Base-by-base conservation (phyloP, 2,888 invertebrate genomes). In the Bugula neritina region DNA sequence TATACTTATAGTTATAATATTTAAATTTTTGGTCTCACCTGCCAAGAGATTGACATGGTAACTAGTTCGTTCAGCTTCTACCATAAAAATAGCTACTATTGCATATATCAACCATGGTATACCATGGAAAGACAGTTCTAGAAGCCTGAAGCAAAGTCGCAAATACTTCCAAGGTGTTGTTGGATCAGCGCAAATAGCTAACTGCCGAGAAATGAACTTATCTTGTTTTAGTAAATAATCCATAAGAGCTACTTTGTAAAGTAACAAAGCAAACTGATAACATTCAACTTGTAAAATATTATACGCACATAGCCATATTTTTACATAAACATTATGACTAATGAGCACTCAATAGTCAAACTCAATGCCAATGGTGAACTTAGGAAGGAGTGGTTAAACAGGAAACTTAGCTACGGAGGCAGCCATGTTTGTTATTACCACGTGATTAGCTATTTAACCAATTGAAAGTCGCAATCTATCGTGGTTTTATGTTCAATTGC, bases 41-140 rank as follows among this genome's bases (percentile, higher is more conserved):
- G n/a, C 2, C 3, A 63, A 63, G 3, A 63, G 34, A 34, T 63
- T 63, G 10, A 63, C 31, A 25, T 29, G 2, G 5, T 31, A 34
- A 3, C 27, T 21, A 10, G 63, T 5, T 25, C 10, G 10, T 10
- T 63, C 13, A 25, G 17, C 10, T 13, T 52, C 52, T 52, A 52
- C 57, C 57, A 5, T 5, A 21, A 57, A 21, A 57, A 57, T 57
- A 5, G 23, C 57, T 21, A 57, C n/a, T 5, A 21, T 5, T 25
- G 57, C 10, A 63, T 31, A 25, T 31, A 63, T 13, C 27, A 63
- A 10, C 63, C 63, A 63, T 29, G 63, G 63, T 2, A 63, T 10
- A 17, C 63, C 63, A 63, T 63, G 63, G 27, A 63, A 63, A 63
- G 63, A 63, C 27, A 63, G 5, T 31, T 63, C 63, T 31, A 63